These are phyloP conservation scores for Ylistrum balloti DNA, from an alignment of 1,140 invertebrate species.

Conservation along the genomic window DNA sequence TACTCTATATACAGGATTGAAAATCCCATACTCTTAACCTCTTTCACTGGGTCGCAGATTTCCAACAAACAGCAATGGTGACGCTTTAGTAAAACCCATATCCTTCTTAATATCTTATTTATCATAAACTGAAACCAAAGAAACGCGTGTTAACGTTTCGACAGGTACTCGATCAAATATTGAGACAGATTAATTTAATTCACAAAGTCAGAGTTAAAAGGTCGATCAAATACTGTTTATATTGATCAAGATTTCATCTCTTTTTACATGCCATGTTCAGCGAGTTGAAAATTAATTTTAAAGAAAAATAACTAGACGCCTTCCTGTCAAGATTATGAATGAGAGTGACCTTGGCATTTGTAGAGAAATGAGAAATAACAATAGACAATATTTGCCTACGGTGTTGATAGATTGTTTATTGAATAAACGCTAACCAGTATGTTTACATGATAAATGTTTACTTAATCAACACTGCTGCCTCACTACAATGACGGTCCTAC, in stretches of 20 bases:
- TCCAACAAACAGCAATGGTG: too few species aligned
- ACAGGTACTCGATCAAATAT: neutral
- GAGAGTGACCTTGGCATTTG: neutral
- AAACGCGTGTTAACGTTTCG: neutral
- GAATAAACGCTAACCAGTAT: neutral
- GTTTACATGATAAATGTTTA: neutral
- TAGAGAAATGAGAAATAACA: neutral
- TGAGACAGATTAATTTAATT: neutral
- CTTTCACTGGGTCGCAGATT: neutral
- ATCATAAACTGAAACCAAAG: neutral
- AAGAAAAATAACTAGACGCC: neutral
- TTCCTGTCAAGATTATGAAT: constrained; percentile 8
- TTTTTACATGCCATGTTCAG: neutral
- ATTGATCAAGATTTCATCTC: too few species aligned
- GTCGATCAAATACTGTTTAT: neutral
- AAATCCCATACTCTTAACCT: neutral
- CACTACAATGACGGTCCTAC: neutral
- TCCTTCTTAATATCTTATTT: neutral
- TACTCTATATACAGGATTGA: neutral
- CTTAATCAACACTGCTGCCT: neutral
- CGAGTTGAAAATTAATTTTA: neutral
- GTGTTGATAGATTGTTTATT: constrained; percentile 23
- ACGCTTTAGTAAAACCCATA: too few species aligned
- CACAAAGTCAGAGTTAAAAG: neutral
- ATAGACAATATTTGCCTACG: neutral